These are phyloP conservation scores for Toxotes jaculatrix DNA, from an alignment of 2,113 vertebrate genomes.

Conservation along the genomic window DNA sequence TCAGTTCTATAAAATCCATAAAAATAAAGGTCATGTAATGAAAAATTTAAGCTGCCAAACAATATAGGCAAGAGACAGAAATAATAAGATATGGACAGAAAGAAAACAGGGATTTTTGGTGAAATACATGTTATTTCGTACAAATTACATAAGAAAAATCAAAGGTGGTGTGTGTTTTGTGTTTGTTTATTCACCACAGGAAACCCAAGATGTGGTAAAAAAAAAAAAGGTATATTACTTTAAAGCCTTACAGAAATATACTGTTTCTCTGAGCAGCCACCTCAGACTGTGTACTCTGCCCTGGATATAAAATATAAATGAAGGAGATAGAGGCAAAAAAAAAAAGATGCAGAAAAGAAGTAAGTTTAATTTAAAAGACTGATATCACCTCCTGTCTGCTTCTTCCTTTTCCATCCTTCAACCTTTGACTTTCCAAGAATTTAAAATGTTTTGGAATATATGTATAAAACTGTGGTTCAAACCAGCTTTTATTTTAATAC, in stretches of 20 bases:
- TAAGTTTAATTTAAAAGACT: conserved; percentile 60
- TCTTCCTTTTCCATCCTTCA: conserved; percentile 44
- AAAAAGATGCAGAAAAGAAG: conserved; percentile 33
- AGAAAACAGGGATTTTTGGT: too few relatives aligned
- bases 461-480: too few relatives aligned
- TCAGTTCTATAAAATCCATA: too few relatives aligned
- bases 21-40: too few relatives aligned
- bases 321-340: background rate
- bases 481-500: too few relatives aligned
- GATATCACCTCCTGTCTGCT: conserved; percentile 42
- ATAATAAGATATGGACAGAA: too few relatives aligned
- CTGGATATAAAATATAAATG: conserved; percentile 35
- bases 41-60: too few relatives aligned
- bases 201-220: background rate
- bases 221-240: too few relatives aligned
- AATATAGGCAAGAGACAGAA: too few relatives aligned
- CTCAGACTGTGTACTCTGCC: background rate
- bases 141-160: background rate
- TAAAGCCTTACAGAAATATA: background rate
- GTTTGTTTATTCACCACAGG: background rate
- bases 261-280: background rate
- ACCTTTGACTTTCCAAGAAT: conserved; percentile 24
- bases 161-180: background rate
- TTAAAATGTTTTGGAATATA: conserved; percentile 15
- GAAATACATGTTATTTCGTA: background rate